Conservation (phyloP, 1,140 invertebrate species). For the Drosophila takahashii region DNA sequence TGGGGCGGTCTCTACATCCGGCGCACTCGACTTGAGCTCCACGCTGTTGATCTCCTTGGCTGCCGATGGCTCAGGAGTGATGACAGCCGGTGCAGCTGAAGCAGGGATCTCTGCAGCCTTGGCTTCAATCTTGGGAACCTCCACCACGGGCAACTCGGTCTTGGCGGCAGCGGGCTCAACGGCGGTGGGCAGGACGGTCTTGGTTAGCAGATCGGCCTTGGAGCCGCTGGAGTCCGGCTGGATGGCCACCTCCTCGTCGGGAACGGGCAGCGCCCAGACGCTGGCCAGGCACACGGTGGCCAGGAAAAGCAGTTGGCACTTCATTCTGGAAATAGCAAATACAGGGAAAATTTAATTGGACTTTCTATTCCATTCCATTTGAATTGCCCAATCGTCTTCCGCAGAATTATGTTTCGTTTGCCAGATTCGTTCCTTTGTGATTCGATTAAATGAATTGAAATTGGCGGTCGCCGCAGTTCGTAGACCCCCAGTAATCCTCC, state of each 20-base stretch:
- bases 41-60: conserved; percentile 26
- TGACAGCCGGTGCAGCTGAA: neutral
- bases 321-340: conserved; percentile 38
- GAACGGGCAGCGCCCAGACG: conserved; percentile 60
- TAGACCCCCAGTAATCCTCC: conserved; percentile 3
- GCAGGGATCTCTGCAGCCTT: neutral
- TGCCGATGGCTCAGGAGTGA: conserved; percentile 11
- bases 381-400: conserved; percentile 22
- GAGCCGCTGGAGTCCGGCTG: conserved; percentile 48
- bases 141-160: conserved; percentile 10
- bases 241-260: conserved; percentile 70
- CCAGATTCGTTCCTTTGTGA: conserved; percentile 37
- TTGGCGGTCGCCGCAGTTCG: conserved; percentile 13
- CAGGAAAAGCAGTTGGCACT: conserved; percentile 66
- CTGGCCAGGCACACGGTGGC: conserved; percentile 60
- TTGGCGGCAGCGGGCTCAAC: conserved; percentile 48
- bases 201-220: conserved; percentile 48
- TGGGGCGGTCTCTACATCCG: conserved; percentile 57
- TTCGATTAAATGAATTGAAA: conserved; percentile 52
- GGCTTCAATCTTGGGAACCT: conserved; percentile 7
- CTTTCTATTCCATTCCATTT: conserved; percentile 3
- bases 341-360: neutral
- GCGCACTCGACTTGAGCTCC: conserved; percentile 38
- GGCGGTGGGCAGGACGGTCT: conserved; percentile 40
- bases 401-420: conserved; percentile 2